phyloP scores from a whole-genome alignment of 1,140 invertebrate genomes.

The Mactra quadrangularis region DNA sequence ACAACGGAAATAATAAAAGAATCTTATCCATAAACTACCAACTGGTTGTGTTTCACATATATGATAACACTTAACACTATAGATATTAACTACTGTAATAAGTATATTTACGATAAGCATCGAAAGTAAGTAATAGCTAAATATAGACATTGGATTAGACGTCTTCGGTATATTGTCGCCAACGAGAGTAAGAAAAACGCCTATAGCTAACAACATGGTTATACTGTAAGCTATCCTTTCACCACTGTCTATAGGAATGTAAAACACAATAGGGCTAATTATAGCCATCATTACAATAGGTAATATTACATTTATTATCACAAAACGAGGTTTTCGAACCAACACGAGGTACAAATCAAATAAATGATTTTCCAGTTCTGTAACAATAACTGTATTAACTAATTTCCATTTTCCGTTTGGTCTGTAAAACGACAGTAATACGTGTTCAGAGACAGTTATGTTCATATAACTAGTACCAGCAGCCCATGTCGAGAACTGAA shows the following conservation, averaged over 20 bases:
- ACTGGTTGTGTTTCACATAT: too few relatives aligned
- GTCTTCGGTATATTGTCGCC: slow-evolving; percentile 35
- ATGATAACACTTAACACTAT: neutral
- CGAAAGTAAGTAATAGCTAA: neutral
- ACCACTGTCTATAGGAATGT: slow-evolving; percentile 43
- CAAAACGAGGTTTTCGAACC: slow-evolving; percentile 20
- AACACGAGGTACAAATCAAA: neutral
- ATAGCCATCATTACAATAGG: slow-evolving; percentile 16
- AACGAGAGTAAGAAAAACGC: slow-evolving; percentile 46
- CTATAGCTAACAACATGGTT: slow-evolving; percentile 29
- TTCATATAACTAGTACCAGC: too few relatives aligned
- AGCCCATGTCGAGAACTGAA: slow-evolving; percentile 28
- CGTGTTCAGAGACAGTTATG: neutral
- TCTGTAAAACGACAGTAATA: neutral
- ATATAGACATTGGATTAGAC: slow-evolving; percentile 25
- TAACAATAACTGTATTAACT: neutral
- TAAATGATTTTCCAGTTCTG: neutral
- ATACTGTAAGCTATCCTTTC: slow-evolving; percentile 49
- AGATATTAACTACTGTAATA: neutral
- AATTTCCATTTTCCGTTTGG: slow-evolving; percentile 8
- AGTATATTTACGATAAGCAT: neutral
- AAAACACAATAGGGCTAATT: slow-evolving; percentile 30
- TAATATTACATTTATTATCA: slow-evolving; percentile 37
- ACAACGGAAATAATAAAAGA: too few relatives aligned
- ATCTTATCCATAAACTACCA: too few relatives aligned